A percentile compares a stretch with the other conserved stretches of the same genome.
phyloP scores from a whole-genome alignment of 1,140 invertebrate genomes.

The Cecropterus lyciades region DNA sequence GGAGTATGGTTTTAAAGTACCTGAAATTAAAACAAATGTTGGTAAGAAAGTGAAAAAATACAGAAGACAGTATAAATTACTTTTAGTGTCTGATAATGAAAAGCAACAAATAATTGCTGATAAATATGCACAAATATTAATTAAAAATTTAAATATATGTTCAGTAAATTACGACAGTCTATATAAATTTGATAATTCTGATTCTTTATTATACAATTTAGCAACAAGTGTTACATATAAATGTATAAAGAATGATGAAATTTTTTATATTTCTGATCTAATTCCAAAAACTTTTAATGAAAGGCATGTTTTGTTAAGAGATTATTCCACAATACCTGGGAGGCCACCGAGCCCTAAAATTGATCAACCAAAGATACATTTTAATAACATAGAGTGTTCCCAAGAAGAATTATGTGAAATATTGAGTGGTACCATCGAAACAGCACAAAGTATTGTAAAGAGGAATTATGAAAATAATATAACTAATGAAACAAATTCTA shows the following conservation, averaged over 20 bases:
- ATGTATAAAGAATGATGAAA: constrained; percentile 55
- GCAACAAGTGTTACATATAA: constrained; percentile 59
- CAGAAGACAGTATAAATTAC: constrained; percentile 63
- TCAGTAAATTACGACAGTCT: constrained; percentile 12
- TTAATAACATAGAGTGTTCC: constrained; percentile 59
- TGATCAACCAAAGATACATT: constrained; percentile 47
- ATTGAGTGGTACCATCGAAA: constrained; percentile 61
- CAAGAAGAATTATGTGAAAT: constrained; percentile 68
- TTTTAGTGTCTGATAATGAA: constrained; percentile 54
- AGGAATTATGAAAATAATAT: constrained; percentile 36
- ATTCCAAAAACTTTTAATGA: constrained; percentile 50
- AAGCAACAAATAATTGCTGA: constrained; percentile 65
- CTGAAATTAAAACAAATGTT: constrained; percentile 50
- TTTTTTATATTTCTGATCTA: constrained; percentile 80
- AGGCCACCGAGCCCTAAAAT: constrained; percentile 68
- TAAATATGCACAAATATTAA: constrained; percentile 69
- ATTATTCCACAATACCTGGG: constrained; percentile 79
- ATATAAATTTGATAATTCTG: constrained; percentile 25
- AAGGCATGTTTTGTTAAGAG: constrained; percentile 68
- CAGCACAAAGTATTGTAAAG: constrained; percentile 50
- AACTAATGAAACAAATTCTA: not conserved
- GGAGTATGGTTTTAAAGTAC: constrained; percentile 75
- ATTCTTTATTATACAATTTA: constrained; percentile 49
- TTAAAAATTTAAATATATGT: constrained; percentile 48
- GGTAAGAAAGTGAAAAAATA: constrained; percentile 51